phyloP scores from a whole-genome alignment of 1,140 invertebrate genomes.

The Yoshiicerus persimilis region DNA sequence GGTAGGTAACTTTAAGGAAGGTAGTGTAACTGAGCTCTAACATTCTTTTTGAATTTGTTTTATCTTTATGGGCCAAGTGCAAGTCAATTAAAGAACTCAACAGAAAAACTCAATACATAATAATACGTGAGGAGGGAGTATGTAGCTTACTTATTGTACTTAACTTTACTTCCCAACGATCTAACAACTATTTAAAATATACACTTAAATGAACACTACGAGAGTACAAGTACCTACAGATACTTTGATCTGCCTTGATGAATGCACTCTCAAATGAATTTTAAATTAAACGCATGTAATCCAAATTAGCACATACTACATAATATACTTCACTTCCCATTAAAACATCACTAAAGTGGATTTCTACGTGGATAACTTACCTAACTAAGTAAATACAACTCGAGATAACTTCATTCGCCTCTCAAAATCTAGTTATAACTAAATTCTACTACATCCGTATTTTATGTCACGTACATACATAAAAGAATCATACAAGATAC shows the following conservation, averaged over 20 bases:
- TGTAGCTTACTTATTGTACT: not conserved
- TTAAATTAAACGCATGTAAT: not conserved
- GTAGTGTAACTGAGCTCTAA: too few species aligned
- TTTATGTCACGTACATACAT: not conserved
- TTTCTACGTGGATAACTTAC: not conserved
- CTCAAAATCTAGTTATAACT: not conserved
- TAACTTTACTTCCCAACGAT: not conserved
- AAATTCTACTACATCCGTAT: not conserved
- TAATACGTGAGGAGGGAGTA: not conserved
- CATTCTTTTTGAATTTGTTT: slow-evolving; percentile 31
- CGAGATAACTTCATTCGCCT: not conserved
- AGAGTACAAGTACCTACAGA: not conserved
- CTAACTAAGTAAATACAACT: not conserved
- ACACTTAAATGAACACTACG: not conserved
- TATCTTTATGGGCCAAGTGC: slow-evolving; percentile 44
- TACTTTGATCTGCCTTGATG: not conserved
- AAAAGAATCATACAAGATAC: too few species aligned
- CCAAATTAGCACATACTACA: not conserved
- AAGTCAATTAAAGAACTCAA: slow-evolving; percentile 26
- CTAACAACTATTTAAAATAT: not conserved
- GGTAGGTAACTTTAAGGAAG: not conserved
- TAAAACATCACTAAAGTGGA: not conserved
- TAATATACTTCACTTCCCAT: not conserved
- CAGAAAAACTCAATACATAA: not conserved
- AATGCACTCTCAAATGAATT: not conserved